These are phyloP conservation scores for Eristalis tenax DNA, from an alignment of 2,888 invertebrate species.

Conservation along the genomic window DNA sequence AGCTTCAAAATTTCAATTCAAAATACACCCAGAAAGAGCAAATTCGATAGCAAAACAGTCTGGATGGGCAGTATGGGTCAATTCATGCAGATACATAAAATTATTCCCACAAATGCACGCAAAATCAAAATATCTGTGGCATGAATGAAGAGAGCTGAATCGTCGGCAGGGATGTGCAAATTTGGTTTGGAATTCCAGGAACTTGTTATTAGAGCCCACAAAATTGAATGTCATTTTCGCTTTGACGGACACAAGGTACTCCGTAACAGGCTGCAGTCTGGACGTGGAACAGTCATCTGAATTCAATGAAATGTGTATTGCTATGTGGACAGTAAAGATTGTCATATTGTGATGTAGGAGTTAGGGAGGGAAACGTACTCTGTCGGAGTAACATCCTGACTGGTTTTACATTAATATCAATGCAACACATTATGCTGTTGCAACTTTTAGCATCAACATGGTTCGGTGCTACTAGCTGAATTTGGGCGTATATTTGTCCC, in stretches of 20 bases:
- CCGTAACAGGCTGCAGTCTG: not conserved
- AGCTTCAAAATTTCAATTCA: not conserved
- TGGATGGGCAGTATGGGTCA: not conserved
- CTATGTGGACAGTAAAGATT: constrained; percentile 6
- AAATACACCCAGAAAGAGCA: constrained; percentile 5
- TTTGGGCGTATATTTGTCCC: no score
- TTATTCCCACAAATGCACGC: not conserved
- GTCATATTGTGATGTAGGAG: not conserved
- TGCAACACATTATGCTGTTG: not conserved
- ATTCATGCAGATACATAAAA: not conserved
- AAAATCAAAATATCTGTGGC: constrained; percentile 38
- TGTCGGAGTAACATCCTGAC: not conserved
- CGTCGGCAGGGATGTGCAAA: constrained; percentile 7
- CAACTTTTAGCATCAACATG: not conserved
- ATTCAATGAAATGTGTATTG: constrained; percentile 45
- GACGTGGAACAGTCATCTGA: constrained; percentile 1
- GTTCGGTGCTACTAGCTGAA: no score
- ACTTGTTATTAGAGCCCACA: constrained; percentile 48
- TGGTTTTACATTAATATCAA: not conserved
- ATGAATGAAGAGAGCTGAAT: not conserved
- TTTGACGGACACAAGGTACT: not conserved
- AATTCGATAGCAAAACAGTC: not conserved
- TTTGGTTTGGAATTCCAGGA: constrained; percentile 23
- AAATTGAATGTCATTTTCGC: constrained; percentile 48
- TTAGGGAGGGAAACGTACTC: not conserved